phyloP scores from a whole-genome alignment of 2,113 vertebrate species.

The Gambusia affinis region DNA sequence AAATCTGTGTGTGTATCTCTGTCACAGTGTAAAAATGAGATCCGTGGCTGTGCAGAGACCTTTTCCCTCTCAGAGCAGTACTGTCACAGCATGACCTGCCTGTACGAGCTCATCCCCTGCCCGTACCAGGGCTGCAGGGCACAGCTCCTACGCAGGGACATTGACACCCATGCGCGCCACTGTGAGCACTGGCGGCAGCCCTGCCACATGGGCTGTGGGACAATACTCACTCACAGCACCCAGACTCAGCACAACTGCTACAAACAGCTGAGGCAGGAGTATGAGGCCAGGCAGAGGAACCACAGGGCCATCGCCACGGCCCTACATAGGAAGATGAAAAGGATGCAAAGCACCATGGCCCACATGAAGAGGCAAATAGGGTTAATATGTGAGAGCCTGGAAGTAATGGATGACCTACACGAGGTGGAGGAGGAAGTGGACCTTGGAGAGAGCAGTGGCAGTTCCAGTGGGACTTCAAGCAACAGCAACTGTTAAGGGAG shows the following conservation, averaged over 20 bases:
- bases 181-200: conserved; percentile 78
- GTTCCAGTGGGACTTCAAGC: conserved; percentile 40
- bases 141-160: conserved; percentile 76
- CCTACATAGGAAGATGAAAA: conserved; percentile 78
- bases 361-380: conserved; percentile 79
- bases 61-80: conserved; percentile 80
- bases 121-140: conserved; percentile 82
- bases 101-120: conserved; percentile 78
- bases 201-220: conserved; percentile 83
- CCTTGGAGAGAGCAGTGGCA: conserved; percentile 54
- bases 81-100: conserved; percentile 79
- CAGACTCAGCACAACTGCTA: conserved; percentile 82
- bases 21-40: conserved; percentile 83
- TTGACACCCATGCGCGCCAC: conserved; percentile 74
- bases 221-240: conserved; percentile 70
- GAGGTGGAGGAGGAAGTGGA: conserved; percentile 70
- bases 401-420: conserved; percentile 73
- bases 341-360: conserved; percentile 79
- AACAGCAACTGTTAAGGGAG: conserved; percentile 54
- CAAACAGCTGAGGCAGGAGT: conserved; percentile 77
- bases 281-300: conserved; percentile 68
- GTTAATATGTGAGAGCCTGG: conserved; percentile 78
- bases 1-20: conserved; percentile 1
- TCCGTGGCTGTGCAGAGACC: conserved; percentile 80
- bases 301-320: conserved; percentile 67